Percentiles rank a stretch among this genome's conserved stretches.
Evolutionary conservation across 2,113 vertebrate species (phyloP).

Genomic region (Speoplatyrhinus poulsoni): DNA sequence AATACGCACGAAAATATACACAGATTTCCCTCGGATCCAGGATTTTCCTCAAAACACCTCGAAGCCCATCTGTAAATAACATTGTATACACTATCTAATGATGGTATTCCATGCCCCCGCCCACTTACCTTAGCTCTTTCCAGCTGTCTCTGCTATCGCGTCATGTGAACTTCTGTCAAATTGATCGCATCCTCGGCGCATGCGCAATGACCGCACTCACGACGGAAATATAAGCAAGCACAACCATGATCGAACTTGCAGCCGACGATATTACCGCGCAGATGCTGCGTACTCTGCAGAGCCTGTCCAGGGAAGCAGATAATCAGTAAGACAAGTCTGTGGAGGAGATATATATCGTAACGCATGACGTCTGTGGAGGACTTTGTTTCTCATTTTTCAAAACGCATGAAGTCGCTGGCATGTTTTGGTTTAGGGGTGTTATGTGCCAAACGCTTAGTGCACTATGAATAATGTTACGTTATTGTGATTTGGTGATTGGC

Average conservation of each 20-base stretch:
- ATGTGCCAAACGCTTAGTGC: conserved; percentile 14
- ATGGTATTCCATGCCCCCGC: conserved; percentile 49
- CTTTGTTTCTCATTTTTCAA: background rate
- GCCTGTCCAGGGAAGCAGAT: background rate
- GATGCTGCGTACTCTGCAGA: background rate
- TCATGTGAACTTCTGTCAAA: conserved; percentile 60
- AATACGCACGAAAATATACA: background rate
- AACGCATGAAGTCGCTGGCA: conserved; percentile 39
- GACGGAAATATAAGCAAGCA: conserved; percentile 41
- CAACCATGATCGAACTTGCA: too few species aligned
- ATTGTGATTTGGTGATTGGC: too few species aligned
- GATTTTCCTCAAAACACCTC: background rate
- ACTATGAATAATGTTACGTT: too few species aligned
- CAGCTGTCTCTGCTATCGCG: conserved; percentile 65
- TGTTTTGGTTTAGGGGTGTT: conserved; percentile 46
- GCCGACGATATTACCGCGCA: too few species aligned
- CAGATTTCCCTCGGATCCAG: background rate
- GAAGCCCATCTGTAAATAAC: conserved; percentile 17
- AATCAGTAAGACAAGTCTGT: conserved; percentile 16
- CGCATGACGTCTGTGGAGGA: background rate
- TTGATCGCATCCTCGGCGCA: conserved; percentile 49
- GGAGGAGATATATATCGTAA: too few species aligned
- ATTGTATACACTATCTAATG: conserved; percentile 14
- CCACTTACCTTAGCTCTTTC: conserved; percentile 73
- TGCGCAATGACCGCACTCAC: conserved; percentile 50